Evolutionary conservation across 2,888 invertebrate species (phyloP).

Genomic region (Acanthacorydalis orientalis): DNA sequence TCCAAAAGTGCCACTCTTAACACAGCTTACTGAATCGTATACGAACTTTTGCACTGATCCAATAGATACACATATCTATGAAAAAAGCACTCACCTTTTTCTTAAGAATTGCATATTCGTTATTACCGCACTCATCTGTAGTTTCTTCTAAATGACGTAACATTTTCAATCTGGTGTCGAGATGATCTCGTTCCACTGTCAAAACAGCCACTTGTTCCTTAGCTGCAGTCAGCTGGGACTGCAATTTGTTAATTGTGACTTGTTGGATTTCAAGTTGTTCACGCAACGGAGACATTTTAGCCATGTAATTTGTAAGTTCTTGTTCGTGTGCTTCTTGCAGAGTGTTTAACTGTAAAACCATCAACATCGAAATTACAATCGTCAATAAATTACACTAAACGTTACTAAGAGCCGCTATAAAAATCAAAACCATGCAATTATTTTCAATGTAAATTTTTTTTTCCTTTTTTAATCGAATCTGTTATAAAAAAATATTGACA

Average conservation of each 20-base stretch:
- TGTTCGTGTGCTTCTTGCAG: conserved; percentile 56
- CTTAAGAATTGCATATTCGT: conserved; percentile 7
- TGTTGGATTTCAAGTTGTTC: conserved; percentile 42
- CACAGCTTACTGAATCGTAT: no score
- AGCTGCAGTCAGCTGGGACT: conserved; percentile 20
- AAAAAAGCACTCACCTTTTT: neutral
- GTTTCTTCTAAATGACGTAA: conserved; percentile 10
- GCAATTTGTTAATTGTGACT: conserved; percentile 31
- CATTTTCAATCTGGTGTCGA: conserved; percentile 27
- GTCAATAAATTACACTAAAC: neutral
- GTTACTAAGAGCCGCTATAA: no score
- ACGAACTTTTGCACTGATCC: no score
- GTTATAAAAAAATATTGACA: neutral
- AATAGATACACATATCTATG: neutral
- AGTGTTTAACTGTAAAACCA: conserved; percentile 43
- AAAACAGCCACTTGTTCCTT: conserved; percentile 33
- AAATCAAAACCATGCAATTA: neutral
- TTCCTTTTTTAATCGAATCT: neutral
- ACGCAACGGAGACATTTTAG: conserved; percentile 37
- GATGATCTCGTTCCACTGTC: conserved; percentile 35
- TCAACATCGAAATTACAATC: neutral
- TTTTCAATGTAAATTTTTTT: neutral
- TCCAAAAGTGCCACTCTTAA: no score
- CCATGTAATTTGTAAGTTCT: conserved; percentile 48
- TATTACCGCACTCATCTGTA: conserved; percentile 8